These are phyloP conservation scores for Hemithea aestivaria DNA, from an alignment of 2,888 invertebrate genomes.

Conservation along the genomic window DNA sequence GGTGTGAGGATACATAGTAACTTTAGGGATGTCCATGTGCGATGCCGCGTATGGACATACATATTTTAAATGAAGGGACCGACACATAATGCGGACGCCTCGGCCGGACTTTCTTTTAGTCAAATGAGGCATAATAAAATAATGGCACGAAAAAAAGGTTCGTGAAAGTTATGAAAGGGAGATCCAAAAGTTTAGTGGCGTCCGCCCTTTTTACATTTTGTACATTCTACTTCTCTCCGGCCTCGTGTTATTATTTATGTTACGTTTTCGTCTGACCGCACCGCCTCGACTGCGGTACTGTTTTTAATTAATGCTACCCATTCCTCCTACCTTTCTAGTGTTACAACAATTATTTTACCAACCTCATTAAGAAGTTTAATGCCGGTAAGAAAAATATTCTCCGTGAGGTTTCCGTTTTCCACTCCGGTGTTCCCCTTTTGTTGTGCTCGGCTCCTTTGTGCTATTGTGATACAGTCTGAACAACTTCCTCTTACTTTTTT, in stretches of 20 bases:
- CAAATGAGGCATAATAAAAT: conserved; percentile 74
- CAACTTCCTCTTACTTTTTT: conserved; percentile 48
- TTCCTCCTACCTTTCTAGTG: conserved; percentile 66
- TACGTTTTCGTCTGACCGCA: conserved; percentile 66
- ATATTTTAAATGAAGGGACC: conserved; percentile 68
- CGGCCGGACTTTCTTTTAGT: conserved; percentile 70
- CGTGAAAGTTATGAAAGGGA: conserved; percentile 71
- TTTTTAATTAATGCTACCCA: conserved; percentile 72
- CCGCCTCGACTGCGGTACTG: conserved; percentile 53
- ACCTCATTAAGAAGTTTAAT: conserved; percentile 72
- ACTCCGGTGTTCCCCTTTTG: conserved; percentile 40
- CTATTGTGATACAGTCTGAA: conserved; percentile 49
- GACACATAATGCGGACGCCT: conserved; percentile 56
- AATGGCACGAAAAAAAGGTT: conserved; percentile 69
- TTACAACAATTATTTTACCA: conserved; percentile 73
- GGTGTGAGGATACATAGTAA: conserved; percentile 29
- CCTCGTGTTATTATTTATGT: conserved; percentile 71
- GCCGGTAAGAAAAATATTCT: conserved; percentile 61
- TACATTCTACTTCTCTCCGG: conserved; percentile 55
- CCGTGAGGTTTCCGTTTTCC: conserved; percentile 48
- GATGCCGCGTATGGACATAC: conserved; percentile 53
- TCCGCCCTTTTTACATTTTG: conserved; percentile 61
- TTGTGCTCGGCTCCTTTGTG: conserved; percentile 44
- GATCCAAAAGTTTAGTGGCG: conserved; percentile 63
- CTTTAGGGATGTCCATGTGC: conserved; percentile 48